These are phyloP conservation scores for Dynastes hyllus DNA, from an alignment of 2,888 invertebrate genomes.

Conservation along the genomic window DNA sequence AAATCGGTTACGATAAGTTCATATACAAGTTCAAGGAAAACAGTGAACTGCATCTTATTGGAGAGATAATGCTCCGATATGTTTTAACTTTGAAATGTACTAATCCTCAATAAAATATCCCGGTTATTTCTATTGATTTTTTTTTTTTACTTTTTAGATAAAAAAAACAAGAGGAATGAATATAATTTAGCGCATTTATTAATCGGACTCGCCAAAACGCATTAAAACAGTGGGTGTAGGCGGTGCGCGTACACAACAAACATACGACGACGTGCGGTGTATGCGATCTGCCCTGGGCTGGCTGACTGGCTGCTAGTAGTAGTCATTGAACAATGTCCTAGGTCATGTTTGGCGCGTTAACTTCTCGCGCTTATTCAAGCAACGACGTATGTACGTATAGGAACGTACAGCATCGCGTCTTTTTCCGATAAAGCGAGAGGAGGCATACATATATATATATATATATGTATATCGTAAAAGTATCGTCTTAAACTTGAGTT, in stretches of 20 bases:
- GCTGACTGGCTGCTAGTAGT: constrained; percentile 34
- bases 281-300: neutral
- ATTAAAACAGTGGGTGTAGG: neutral
- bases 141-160: no score
- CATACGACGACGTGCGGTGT: constrained; percentile 1
- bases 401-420: neutral
- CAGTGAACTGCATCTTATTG: neutral
- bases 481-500: no score
- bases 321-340: constrained; percentile 58
- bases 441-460: no score
- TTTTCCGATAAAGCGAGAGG: constrained; percentile 6
- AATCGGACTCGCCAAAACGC: neutral
- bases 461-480: no score
- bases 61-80: neutral
- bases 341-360: constrained; percentile 57
- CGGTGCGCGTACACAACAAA: no score
- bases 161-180: constrained; percentile 26
- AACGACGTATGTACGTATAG: constrained; percentile 53
- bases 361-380: constrained; percentile 45
- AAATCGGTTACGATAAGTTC: constrained; percentile 9
- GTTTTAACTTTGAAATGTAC: neutral
- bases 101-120: neutral
- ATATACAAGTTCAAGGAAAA: constrained; percentile 9
- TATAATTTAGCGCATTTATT: neutral
- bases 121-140: no score